Evolutionary conservation across 2,113 vertebrate species (phyloP).

Genomic region (Asarcornis scutulata): DNA sequence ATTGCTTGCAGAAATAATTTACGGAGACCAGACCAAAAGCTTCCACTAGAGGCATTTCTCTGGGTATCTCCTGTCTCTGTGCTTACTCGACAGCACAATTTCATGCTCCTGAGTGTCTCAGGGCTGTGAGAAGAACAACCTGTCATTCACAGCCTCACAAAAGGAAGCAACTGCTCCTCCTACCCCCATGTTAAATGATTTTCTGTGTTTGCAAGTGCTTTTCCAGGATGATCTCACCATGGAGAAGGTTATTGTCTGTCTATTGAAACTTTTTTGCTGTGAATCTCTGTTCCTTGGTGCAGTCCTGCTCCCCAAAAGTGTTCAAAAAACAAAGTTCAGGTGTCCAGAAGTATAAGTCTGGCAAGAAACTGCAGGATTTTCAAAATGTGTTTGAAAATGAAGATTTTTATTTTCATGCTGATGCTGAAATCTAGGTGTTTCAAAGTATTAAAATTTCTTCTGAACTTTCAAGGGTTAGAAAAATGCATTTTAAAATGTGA

Average conservation of each 20-base stretch:
- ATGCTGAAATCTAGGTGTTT: background rate
- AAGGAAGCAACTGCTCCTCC: background rate
- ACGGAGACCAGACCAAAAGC: background rate
- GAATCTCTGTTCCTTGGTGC: background rate
- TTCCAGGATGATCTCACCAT: background rate
- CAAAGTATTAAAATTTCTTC: background rate
- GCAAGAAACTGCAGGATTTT: background rate
- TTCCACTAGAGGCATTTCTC: constrained; percentile 15
- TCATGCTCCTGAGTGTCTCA: background rate
- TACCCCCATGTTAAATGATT: background rate
- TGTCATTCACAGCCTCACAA: background rate
- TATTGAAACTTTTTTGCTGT: background rate
- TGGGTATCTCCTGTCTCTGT: background rate
- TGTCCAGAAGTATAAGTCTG: background rate
- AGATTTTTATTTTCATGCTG: background rate
- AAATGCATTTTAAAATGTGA: background rate
- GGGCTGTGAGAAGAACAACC: background rate
- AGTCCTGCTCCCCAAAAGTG: background rate
- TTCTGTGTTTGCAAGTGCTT: background rate
- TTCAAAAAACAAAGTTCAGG: background rate
- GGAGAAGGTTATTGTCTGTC: background rate
- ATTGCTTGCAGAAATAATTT: background rate
- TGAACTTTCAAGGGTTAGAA: background rate
- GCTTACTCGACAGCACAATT: background rate
- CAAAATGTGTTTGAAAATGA: background rate